A percentile compares a stretch with the other conserved stretches of the same genome.
Evolutionary conservation across 2,888 invertebrate genomes (phyloP).

Genomic region (Ennomos fuscantarius): DNA sequence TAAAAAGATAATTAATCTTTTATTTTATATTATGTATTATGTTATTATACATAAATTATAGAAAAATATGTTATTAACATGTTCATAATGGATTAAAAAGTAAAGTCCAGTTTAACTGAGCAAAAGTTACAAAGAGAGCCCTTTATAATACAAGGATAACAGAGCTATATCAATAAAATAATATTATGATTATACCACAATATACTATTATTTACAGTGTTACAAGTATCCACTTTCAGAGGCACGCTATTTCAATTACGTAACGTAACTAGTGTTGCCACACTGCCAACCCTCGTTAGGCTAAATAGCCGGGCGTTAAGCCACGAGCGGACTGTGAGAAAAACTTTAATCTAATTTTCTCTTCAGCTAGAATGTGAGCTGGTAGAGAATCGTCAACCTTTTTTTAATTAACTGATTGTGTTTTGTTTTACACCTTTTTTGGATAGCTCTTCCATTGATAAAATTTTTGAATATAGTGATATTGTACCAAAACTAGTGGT

Average conservation of each 20-base stretch:
- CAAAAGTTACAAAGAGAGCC: too few relatives aligned
- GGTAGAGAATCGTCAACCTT: slow-evolving; percentile 16
- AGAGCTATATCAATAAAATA: too few relatives aligned
- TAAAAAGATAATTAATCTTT: too few relatives aligned
- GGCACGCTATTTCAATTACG: slow-evolving; percentile 27
- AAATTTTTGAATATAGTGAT: background rate
- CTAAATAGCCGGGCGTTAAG: slow-evolving; percentile 28
- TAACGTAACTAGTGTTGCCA: slow-evolving; percentile 30
- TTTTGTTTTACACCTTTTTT: background rate
- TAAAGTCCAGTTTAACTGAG: too few relatives aligned
- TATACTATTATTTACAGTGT: too few relatives aligned
- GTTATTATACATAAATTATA: slow-evolving; percentile 2
- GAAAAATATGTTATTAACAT: too few relatives aligned
- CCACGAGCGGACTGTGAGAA: slow-evolving; percentile 25
- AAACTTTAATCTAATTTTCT: slow-evolving; percentile 31
- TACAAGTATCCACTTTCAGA: slow-evolving; percentile 8
- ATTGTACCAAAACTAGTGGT: slow-evolving; percentile 2
- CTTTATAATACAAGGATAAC: too few relatives aligned
- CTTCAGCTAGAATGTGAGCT: slow-evolving; percentile 20
- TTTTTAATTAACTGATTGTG: slow-evolving; percentile 25
- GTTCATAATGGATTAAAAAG: too few relatives aligned
- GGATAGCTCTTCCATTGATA: background rate
- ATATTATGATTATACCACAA: too few relatives aligned
- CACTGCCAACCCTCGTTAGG: slow-evolving; percentile 30
- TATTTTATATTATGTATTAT: background rate